These are phyloP conservation scores for Hedychridium roseum DNA, from an alignment of 2,888 invertebrate genomes.

Conservation along the genomic window DNA sequence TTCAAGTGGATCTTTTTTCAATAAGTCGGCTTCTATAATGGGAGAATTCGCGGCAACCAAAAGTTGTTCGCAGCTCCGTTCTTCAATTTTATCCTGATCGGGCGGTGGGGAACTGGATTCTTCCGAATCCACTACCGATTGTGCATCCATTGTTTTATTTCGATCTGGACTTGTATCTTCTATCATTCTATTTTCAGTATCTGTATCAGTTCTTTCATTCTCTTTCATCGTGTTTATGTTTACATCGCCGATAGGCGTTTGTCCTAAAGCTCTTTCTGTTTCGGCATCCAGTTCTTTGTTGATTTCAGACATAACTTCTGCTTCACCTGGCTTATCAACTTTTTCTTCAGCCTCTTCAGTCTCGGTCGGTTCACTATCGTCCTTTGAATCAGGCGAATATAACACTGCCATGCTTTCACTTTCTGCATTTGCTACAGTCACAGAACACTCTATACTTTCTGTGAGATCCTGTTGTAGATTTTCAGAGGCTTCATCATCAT, in stretches of 20 bases:
- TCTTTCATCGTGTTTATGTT: neutral
- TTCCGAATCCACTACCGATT: too few species aligned
- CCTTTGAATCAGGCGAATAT: too few species aligned
- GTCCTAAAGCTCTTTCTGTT: neutral
- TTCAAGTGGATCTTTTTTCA: too few species aligned
- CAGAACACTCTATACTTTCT: neutral
- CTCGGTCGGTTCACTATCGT: too few species aligned
- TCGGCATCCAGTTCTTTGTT: neutral
- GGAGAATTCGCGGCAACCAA: too few species aligned
- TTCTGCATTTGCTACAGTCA: too few species aligned
- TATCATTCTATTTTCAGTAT: neutral
- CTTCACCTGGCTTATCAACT: neutral
- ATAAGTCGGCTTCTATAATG: too few species aligned
- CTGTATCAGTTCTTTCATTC: neutral
- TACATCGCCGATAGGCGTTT: neutral
- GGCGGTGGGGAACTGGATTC: too few species aligned
- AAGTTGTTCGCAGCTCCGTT: too few species aligned
- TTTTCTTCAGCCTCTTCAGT: too few species aligned
- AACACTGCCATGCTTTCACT: too few species aligned
- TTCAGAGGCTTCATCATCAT: constrained; percentile 4
- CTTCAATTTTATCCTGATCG: too few species aligned
- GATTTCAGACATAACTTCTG: neutral
- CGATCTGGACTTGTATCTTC: neutral
- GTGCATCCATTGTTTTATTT: neutral
- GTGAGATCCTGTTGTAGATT: neutral